Evolutionary conservation across 2,888 invertebrate genomes (phyloP).

Genomic region (Brassicogethes aeneus): DNA sequence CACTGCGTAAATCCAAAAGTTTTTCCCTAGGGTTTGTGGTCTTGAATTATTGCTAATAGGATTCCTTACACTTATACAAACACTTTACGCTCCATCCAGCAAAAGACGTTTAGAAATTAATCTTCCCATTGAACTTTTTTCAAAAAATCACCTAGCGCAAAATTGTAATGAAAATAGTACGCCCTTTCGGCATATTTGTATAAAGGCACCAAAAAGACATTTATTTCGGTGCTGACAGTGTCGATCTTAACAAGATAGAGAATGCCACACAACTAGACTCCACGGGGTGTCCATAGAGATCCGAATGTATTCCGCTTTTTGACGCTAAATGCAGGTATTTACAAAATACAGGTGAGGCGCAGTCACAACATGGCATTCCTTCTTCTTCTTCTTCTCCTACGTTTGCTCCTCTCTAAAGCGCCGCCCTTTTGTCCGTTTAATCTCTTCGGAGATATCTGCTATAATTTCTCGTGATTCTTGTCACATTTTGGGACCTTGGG

Average conservation of each 20-base stretch:
- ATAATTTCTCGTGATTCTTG: constrained; percentile 24
- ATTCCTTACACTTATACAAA: too few species aligned
- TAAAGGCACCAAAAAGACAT: constrained; percentile 36
- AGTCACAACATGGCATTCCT: constrained; percentile 35
- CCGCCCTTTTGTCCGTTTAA: constrained; percentile 26
- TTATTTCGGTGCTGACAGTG: constrained; percentile 41
- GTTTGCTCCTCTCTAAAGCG: too few species aligned
- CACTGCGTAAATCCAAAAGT: too few species aligned
- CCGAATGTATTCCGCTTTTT: constrained; percentile 27
- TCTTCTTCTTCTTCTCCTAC: constrained; percentile 20
- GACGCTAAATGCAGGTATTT: constrained; percentile 40
- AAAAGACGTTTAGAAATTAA: too few species aligned
- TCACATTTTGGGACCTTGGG: constrained; percentile 4
- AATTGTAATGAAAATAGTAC: too few species aligned
- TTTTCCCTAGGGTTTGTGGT: too few species aligned
- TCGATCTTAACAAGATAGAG: constrained; percentile 34
- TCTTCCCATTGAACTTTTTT: too few species aligned
- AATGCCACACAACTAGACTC: constrained; percentile 39
- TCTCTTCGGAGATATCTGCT: constrained; percentile 28
- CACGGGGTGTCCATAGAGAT: constrained; percentile 26
- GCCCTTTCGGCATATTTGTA: too few species aligned
- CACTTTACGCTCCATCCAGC: too few species aligned
- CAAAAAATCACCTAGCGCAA: too few species aligned
- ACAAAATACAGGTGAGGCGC: constrained; percentile 39
- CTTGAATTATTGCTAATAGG: too few species aligned